Conservation (phyloP, 1,140 invertebrate genomes). For the Xylocopa sonorina region DNA sequence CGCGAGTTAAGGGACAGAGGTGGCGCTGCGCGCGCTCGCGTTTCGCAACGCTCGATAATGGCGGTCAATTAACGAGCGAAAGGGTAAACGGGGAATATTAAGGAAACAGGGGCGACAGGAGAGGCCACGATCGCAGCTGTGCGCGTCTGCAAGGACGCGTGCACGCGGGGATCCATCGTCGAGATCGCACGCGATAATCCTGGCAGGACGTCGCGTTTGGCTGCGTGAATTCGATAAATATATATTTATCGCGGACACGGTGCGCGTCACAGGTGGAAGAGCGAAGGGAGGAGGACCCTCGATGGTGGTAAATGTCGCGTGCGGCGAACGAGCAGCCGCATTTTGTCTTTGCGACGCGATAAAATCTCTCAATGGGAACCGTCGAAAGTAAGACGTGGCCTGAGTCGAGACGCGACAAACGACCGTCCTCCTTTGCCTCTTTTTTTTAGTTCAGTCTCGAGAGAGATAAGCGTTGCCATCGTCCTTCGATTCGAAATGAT, state of each 20-base stretch:
- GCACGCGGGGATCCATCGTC: not conserved
- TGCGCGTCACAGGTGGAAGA: slow-evolving; percentile 47
- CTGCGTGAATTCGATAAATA: slow-evolving; percentile 52
- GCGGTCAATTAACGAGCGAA: slow-evolving; percentile 1
- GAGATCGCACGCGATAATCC: slow-evolving; percentile 55
- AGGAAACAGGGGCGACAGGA: not conserved
- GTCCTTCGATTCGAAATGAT: slow-evolving; percentile 42
- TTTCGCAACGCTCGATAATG: slow-evolving; percentile 17
- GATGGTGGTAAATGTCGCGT: slow-evolving; percentile 2
- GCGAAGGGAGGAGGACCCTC: no score
- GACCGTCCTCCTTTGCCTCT: no score
- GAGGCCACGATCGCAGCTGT: slow-evolving; percentile 51
- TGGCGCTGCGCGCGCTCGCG: not conserved
- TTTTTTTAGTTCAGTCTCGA: not conserved
- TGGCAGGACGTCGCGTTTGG: slow-evolving; percentile 39
- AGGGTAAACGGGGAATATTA: not conserved
- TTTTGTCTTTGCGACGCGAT: slow-evolving; percentile 34
- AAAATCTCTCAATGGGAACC: slow-evolving; percentile 34
- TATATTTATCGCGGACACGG: slow-evolving; percentile 9
- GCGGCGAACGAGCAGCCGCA: not conserved
- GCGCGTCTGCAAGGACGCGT: slow-evolving; percentile 22
- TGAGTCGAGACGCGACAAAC: slow-evolving; percentile 23
- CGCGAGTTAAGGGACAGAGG: not conserved
- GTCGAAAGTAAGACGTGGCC: slow-evolving; percentile 33
- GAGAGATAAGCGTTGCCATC: not conserved